Conservation (phyloP, 1,140 invertebrate genomes). For the Aethina tumida region DNA sequence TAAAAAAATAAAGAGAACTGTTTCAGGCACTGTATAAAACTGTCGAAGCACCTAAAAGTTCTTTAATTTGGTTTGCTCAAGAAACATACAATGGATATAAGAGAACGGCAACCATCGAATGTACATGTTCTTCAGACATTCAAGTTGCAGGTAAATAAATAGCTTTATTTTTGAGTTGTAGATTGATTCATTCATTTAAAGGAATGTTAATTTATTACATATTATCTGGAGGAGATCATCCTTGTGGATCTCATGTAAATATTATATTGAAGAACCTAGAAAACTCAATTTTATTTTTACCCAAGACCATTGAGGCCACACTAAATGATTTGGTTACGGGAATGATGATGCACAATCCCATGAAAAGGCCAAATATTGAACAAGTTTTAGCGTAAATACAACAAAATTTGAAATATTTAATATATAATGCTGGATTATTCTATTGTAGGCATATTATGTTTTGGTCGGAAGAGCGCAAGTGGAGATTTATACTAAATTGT, state of each 20-base stretch:
- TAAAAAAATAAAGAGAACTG: background rate
- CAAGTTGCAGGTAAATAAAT: slow-evolving; percentile 26
- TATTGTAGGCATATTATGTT: slow-evolving; percentile 33
- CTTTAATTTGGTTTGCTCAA: slow-evolving; percentile 34
- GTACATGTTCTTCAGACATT: slow-evolving; percentile 30
- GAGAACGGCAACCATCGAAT: slow-evolving; percentile 20
- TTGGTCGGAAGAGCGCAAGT: slow-evolving; percentile 32
- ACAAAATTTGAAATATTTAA: background rate
- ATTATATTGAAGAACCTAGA: slow-evolving; percentile 33
- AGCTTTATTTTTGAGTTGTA: background rate
- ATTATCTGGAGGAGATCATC: slow-evolving; percentile 31
- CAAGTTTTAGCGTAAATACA: slow-evolving; percentile 30
- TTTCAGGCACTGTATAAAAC: slow-evolving; percentile 28
- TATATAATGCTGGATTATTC: slow-evolving; percentile 2
- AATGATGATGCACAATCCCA: slow-evolving; percentile 31
- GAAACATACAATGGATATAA: slow-evolving; percentile 30
- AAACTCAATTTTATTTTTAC: slow-evolving; percentile 16
- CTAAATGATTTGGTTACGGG: slow-evolving; percentile 31
- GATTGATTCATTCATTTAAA: slow-evolving; percentile 4
- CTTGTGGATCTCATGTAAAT: slow-evolving; percentile 26
- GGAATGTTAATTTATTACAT: slow-evolving; percentile 36
- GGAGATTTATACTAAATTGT: slow-evolving; percentile 34
- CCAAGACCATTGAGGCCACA: slow-evolving; percentile 15
- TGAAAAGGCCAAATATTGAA: slow-evolving; percentile 28
- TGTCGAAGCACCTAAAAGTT: slow-evolving; percentile 26